Conservation (phyloP, 2,113 vertebrate genomes). For the Vanacampus margaritifer region DNA sequence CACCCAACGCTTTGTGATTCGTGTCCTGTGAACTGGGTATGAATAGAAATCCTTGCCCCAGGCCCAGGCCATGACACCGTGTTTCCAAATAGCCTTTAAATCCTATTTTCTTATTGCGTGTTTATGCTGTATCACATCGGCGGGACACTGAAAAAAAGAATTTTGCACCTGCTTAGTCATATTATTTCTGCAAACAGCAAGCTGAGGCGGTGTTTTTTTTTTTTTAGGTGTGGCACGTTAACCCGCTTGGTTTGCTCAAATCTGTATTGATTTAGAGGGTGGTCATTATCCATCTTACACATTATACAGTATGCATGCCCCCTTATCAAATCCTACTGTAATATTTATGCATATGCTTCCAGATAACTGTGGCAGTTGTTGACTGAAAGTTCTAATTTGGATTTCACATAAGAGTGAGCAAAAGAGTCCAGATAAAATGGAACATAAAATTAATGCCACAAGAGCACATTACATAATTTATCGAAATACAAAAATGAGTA, state of each 20-base stretch:
- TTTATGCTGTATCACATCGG: conserved; percentile 13
- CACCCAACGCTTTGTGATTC: conserved; percentile 13
- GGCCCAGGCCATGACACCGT: conserved; percentile 39
- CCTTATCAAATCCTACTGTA: conserved; percentile 63
- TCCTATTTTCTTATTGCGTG: conserved; percentile 33
- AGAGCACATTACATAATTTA: background rate
- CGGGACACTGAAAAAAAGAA: background rate
- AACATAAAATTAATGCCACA: conserved; percentile 5
- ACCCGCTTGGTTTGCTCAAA: conserved; percentile 34
- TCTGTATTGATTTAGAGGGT: conserved; percentile 34
- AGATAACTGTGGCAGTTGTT: conserved; percentile 54
- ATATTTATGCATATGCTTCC: conserved; percentile 44
- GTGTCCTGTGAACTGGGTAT: conserved; percentile 37
- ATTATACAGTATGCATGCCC: background rate
- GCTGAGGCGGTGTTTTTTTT: background rate
- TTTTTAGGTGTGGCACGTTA: background rate
- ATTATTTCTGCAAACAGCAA: background rate
- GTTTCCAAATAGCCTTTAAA: conserved; percentile 43
- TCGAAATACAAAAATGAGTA: conserved; percentile 40
- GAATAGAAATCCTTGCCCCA: conserved; percentile 53
- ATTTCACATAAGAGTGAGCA: too few relatives aligned
- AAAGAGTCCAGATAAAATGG: background rate
- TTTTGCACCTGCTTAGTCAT: background rate
- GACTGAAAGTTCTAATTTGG: conserved; percentile 54
- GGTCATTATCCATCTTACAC: conserved; percentile 49